Conservation (phyloP, 2,888 invertebrate genomes). For the Calameuta filiformis region DNA sequence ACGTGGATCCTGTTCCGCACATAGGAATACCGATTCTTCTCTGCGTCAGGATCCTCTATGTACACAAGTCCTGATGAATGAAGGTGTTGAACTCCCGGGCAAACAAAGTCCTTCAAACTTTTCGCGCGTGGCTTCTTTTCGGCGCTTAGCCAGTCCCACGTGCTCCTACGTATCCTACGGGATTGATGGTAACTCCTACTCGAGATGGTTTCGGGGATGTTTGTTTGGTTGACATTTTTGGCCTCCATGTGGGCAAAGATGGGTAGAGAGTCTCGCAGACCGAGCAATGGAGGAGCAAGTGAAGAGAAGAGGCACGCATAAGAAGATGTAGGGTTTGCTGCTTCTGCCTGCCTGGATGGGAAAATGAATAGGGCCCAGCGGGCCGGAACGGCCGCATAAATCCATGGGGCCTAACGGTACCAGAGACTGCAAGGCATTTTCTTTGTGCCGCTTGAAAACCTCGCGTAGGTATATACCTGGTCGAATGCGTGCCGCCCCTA, state of each 20-base stretch:
- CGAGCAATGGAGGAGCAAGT: not conserved
- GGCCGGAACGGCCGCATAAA: conserved; percentile 1
- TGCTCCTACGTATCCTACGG: not conserved
- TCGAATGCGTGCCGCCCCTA: not conserved
- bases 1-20: not conserved
- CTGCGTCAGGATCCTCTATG: not conserved
- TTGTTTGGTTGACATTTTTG: not conserved
- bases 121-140: not conserved
- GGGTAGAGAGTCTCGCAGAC: not conserved
- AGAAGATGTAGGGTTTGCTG: not conserved
- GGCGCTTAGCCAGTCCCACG: not conserved
- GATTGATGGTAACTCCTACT: not conserved
- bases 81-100: not conserved
- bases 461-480: not conserved
- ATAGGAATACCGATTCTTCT: not conserved
- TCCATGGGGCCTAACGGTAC: conserved; percentile 51
- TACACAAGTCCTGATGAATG: not conserved
- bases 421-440: conserved; percentile 27
- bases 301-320: not conserved
- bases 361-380: not conserved
- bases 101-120: not conserved
- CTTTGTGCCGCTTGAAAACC: conserved; percentile 36
- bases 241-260: not conserved
- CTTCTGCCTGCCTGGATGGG: not conserved
- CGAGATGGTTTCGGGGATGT: not conserved